Percentiles rank a stretch among this genome's conserved stretches.
phyloP scores from a whole-genome alignment of 2,797 vertebrate species.

The Enteromius trimaculatus region DNA sequence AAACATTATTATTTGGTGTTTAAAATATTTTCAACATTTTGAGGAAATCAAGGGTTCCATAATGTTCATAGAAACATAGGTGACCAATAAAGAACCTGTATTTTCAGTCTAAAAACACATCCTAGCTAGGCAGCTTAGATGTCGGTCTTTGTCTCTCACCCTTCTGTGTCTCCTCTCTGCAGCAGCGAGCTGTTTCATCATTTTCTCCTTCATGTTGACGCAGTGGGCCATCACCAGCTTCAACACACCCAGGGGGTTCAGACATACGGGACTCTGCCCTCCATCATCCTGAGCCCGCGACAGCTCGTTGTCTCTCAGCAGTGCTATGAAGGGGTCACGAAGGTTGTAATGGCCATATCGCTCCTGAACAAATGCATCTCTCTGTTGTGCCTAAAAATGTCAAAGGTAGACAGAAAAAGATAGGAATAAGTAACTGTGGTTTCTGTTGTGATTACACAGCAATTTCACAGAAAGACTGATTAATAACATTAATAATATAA shows the following conservation, averaged over 20 bases:
- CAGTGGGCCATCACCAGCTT: slow-evolving; percentile 97
- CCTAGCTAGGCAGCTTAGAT: not conserved
- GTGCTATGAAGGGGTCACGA: slow-evolving; percentile 92
- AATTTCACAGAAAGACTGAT: not conserved
- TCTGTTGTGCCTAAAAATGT: slow-evolving; percentile 85
- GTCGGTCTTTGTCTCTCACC: slow-evolving; percentile 72
- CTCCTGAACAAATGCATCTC: slow-evolving; percentile 92
- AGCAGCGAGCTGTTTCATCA: slow-evolving; percentile 91
- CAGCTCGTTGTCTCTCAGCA: slow-evolving; percentile 92
- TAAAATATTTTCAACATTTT: not conserved
- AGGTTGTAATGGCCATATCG: slow-evolving; percentile 96
- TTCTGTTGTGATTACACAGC: not conserved
- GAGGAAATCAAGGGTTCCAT: not conserved
- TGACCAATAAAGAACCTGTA: not conserved
- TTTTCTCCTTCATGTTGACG: slow-evolving; percentile 96
- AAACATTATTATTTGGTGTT: too few relatives aligned
- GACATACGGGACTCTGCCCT: slow-evolving; percentile 75
- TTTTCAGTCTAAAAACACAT: slow-evolving; percentile 5
- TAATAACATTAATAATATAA: not conserved
- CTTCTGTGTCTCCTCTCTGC: slow-evolving; percentile 92
- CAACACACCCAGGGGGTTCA: slow-evolving; percentile 90
- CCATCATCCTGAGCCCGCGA: slow-evolving; percentile 75
- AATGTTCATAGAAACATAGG: not conserved
- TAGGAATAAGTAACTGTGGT: slow-evolving; percentile 24
- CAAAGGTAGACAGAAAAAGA: slow-evolving; percentile 38